Evolutionary conservation across 2,888 invertebrate genomes (phyloP), one percentile per base, ranked within the genome.

Genomic region (Drosophila formosana): DNA sequence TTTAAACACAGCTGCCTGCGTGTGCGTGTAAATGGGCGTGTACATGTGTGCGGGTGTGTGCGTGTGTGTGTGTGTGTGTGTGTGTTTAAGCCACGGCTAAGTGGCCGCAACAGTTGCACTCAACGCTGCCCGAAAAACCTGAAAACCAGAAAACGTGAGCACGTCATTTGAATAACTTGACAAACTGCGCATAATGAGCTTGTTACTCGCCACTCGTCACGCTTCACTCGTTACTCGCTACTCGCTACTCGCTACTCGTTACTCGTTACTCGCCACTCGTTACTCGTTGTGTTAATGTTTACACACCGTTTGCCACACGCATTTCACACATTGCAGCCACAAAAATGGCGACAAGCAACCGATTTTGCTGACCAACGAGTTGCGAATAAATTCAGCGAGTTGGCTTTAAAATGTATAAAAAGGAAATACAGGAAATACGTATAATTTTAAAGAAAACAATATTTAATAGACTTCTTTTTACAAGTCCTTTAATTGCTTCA

Each of bases 101-200:
- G 75, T 65, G 51, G 64, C 75, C 55, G 64, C 75, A 76, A 66
- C 58, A 65, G 69, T 66, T 78, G 58, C 75, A 78, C 75, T 64
- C 50, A 66, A n/a, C 43, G 58, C 43, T 60, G 51, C 57, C 67
- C 43, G 23, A 43, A 43, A 53, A 65, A 78, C 43, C 9, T 23
- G 23, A 53, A 65, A 78, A 78, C 43, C 9, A 9, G 23, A 53
- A 65, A 78, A 73, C 73, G 61, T 78, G 78, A 53, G 46, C 69
- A 41, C 75, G 66, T 72, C 67, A 72, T 78, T 82, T 67, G 62
- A 67, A 49, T 66, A 78, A 68, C 75, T 66, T 58, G 11, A 55
- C 64, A 60, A 18, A 78, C 70, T 71, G 70, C 25, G 62, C 41
- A 72, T 67, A 71, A 65, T 71, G 66, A 67, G 63, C 53, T 58